phyloP scores from a whole-genome alignment of 2,113 vertebrate genomes.

The Platysteira castanea region DNA sequence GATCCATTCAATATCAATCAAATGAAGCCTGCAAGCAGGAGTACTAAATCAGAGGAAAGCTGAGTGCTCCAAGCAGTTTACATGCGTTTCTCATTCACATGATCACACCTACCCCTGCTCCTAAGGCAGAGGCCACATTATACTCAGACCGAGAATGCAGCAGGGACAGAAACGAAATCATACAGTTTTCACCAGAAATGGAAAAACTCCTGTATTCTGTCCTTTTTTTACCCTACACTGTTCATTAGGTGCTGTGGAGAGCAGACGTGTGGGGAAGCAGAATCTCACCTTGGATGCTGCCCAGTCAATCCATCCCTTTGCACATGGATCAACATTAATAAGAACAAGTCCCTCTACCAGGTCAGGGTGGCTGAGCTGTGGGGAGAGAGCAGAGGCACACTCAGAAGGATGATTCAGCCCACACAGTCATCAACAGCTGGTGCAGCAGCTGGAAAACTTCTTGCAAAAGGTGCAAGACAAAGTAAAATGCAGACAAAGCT shows the following conservation, averaged over 20 bases:
- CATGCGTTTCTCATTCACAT: not conserved
- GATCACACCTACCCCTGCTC: not conserved
- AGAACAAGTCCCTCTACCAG: constrained; percentile 92
- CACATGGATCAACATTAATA: constrained; percentile 93
- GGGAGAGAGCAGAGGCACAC: not conserved
- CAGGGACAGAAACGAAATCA: not conserved
- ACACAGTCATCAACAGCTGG: not conserved
- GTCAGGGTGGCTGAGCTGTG: constrained; percentile 86
- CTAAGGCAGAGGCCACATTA: not conserved
- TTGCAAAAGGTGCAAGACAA: not conserved
- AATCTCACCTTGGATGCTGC: constrained; percentile 89
- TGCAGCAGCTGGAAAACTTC: not conserved
- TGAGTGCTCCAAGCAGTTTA: not conserved
- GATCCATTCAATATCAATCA: not conserved
- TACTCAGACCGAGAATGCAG: not conserved
- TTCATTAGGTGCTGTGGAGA: not conserved
- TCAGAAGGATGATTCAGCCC: not conserved
- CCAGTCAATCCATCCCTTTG: constrained; percentile 98
- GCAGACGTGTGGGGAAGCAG: not conserved
- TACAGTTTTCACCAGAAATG: not conserved
- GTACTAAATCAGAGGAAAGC: not conserved
- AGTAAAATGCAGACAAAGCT: not conserved
- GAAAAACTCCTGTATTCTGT: not conserved
- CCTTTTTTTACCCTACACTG: not conserved
- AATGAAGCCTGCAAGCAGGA: not conserved